phyloP scores from a whole-genome alignment of 2,797 vertebrate genomes.

The Fringilla coelebs region DNA sequence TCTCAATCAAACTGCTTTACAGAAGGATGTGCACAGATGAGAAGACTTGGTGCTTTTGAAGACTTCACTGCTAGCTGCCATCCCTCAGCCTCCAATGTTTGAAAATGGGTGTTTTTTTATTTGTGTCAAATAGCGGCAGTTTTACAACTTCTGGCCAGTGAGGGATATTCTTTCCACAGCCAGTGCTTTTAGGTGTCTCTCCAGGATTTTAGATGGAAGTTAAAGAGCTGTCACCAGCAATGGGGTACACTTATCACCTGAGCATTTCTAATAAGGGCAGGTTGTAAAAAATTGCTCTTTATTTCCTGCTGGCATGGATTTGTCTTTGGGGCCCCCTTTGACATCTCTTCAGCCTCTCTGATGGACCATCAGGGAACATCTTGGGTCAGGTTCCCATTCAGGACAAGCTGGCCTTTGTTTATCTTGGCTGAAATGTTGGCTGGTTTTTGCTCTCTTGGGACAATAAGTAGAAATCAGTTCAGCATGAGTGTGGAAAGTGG shows the following conservation, averaged over 20 bases:
- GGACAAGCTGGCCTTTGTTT: background rate
- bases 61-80: background rate
- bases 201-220: background rate
- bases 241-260: background rate
- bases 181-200: background rate
- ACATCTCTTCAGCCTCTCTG: background rate
- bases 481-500: background rate
- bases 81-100: background rate
- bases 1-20: background rate
- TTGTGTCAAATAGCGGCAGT: background rate
- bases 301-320: background rate
- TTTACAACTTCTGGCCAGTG: background rate
- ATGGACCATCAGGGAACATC: background rate
- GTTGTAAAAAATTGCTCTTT: background rate
- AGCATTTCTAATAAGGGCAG: background rate
- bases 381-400: background rate
- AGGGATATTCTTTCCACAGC: background rate
- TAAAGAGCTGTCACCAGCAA: background rate
- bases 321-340: background rate
- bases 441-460: background rate
- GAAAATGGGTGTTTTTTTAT: fast-evolving
- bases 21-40: background rate
- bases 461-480: background rate
- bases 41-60: background rate
- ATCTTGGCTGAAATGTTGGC: background rate